Evolutionary conservation across 2,888 invertebrate species (phyloP).

Genomic region (Crepidodera aurea): DNA sequence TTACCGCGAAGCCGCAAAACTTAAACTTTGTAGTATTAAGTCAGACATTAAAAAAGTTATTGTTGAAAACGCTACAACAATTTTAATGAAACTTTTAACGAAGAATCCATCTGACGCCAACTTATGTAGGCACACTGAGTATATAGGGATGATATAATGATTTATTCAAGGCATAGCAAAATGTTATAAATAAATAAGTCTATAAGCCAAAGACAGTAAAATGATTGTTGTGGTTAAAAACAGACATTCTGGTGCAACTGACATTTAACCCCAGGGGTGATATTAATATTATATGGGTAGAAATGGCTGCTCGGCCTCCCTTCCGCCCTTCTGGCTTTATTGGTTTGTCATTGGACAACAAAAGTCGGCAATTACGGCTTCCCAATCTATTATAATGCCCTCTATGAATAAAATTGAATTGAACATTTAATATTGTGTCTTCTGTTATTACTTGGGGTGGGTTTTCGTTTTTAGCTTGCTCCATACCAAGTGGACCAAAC

Average conservation of each 20-base stretch:
- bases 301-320: conserved; percentile 32
- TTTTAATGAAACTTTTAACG: too few relatives aligned
- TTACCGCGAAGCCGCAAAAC: too few relatives aligned
- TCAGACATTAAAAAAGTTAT: too few relatives aligned
- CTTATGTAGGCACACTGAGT: too few relatives aligned
- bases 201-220: too few relatives aligned
- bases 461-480: conserved; percentile 6
- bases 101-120: too few relatives aligned
- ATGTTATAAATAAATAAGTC: too few relatives aligned
- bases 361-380: conserved; percentile 48
- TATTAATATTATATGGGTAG: conserved; percentile 35
- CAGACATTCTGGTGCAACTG: conserved; percentile 24
- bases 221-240: too few relatives aligned
- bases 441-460: conserved; percentile 28
- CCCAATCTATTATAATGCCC: conserved; percentile 48
- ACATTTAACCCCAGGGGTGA: conserved; percentile 21
- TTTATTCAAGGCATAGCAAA: too few relatives aligned
- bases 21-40: too few relatives aligned
- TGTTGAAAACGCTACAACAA: too few relatives aligned
- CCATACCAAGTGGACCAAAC: not conserved
- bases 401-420: conserved; percentile 39
- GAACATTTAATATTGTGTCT: conserved; percentile 45
- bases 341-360: conserved; percentile 46
- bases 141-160: too few relatives aligned
- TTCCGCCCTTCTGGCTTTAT: conserved; percentile 32